A percentile compares a stretch with the other conserved stretches of the same genome.
Conservation (phyloP, 2,888 invertebrate species). For the Pandemis corylana region DNA sequence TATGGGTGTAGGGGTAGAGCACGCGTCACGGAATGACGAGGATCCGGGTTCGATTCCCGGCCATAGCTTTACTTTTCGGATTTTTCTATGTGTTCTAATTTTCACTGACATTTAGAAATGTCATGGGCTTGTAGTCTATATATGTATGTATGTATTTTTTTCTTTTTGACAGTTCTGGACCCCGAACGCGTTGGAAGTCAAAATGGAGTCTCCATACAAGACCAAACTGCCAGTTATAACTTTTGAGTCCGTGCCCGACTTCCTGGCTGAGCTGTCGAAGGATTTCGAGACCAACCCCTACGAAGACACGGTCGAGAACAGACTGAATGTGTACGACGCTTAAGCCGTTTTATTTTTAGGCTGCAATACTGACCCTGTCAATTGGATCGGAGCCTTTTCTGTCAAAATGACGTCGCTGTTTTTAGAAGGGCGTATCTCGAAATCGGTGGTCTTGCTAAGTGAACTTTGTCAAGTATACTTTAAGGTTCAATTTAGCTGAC, state of each 20-base stretch:
- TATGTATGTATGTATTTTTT: no score
- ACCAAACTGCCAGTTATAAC: constrained; percentile 41
- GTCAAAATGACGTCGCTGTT: constrained; percentile 8
- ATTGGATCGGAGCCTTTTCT: constrained; percentile 21
- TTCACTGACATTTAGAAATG: no score
- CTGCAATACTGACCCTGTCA: constrained; percentile 40
- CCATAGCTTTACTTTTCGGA: no score
- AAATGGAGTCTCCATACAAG: constrained; percentile 36
- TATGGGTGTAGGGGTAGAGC: no score
- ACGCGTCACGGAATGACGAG: no score
- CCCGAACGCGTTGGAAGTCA: constrained; percentile 24
- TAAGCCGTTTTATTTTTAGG: constrained; percentile 27
- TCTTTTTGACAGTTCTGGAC: constrained; percentile 39
- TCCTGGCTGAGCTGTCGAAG: constrained; percentile 35
- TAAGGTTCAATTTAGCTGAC: no score
- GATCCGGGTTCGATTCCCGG: no score
- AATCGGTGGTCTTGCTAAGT: no score
- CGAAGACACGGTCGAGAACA: constrained; percentile 40
- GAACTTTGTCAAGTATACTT: no score
- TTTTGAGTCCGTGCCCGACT: constrained; percentile 37
- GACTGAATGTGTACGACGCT: constrained; percentile 34
- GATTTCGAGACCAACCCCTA: constrained; percentile 40
- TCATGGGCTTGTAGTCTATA: no score
- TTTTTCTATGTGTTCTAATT: no score
- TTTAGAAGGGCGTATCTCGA: no score